phyloP scores from a whole-genome alignment of 2,888 invertebrate species.

The Drosophila kanekoi region DNA sequence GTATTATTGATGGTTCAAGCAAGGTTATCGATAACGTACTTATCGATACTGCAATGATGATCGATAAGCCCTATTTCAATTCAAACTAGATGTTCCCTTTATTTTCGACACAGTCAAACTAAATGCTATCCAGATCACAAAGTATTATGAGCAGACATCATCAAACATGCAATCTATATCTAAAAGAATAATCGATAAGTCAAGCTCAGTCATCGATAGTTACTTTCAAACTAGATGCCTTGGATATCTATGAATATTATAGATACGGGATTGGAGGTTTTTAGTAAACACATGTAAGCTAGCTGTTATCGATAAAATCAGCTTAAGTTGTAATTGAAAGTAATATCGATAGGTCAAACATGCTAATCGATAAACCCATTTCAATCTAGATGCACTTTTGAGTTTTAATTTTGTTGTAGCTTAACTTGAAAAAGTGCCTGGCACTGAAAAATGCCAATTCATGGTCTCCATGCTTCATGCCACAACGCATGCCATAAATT shows the following conservation, averaged over 20 bases:
- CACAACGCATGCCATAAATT: slow-evolving; percentile 20
- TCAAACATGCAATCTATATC: too few relatives aligned
- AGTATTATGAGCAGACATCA: too few relatives aligned
- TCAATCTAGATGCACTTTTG: not conserved
- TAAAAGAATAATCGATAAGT: not conserved
- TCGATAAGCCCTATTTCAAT: too few relatives aligned
- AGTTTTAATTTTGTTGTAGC: not conserved
- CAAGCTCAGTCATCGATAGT: not conserved
- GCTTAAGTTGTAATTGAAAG: not conserved
- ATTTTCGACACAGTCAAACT: too few relatives aligned
- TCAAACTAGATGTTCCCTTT: too few relatives aligned
- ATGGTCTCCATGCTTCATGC: slow-evolving; percentile 2
- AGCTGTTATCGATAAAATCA: too few relatives aligned
- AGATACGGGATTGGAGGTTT: too few relatives aligned
- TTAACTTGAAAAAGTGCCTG: slow-evolving; percentile 1
- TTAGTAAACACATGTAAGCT: too few relatives aligned
- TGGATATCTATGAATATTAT: too few relatives aligned
- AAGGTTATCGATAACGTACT: not conserved
- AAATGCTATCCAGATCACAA: too few relatives aligned
- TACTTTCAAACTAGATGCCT: too few relatives aligned
- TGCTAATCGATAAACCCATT: not conserved
- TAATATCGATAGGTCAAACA: not conserved
- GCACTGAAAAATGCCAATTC: slow-evolving; percentile 21
- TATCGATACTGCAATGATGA: not conserved
- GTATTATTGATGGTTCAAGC: not conserved